Evolutionary conservation across 2,797 vertebrate species (phyloP).

Genomic region (Hybognathus amarus): DNA sequence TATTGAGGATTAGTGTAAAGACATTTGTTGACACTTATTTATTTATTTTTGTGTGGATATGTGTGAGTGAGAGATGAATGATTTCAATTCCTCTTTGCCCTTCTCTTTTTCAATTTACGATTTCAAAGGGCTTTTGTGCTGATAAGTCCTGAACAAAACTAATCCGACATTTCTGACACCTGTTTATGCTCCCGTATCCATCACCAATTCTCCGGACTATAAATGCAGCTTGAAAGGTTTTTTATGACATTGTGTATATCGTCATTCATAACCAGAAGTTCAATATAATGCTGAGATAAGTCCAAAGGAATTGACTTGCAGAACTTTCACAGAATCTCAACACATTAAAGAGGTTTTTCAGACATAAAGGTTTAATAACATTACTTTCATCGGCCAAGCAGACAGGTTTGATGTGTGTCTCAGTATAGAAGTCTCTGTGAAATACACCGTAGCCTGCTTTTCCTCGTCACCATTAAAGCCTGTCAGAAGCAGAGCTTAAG

Average conservation of each 20-base stretch:
- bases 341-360: slow-evolving; percentile 17
- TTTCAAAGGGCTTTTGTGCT: slow-evolving; percentile 23
- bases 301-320: slow-evolving; percentile 8
- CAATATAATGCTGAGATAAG: slow-evolving; percentile 6
- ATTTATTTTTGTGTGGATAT: slow-evolving; percentile 32
- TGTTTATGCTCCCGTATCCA: slow-evolving; percentile 31
- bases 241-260: slow-evolving; percentile 8
- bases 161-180: slow-evolving; percentile 56
- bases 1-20: slow-evolving; percentile 73
- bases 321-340: slow-evolving; percentile 17
- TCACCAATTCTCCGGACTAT: slow-evolving; percentile 16
- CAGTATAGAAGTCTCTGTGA: slow-evolving; percentile 25
- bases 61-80: not conserved
- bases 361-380: slow-evolving; percentile 25
- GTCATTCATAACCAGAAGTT: slow-evolving; percentile 16
- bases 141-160: slow-evolving; percentile 43
- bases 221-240: not conserved
- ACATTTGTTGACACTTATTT: slow-evolving; percentile 58
- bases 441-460: slow-evolving; percentile 24
- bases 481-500: slow-evolving; percentile 48
- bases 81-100: not conserved
- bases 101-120: slow-evolving; percentile 51
- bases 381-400: not conserved
- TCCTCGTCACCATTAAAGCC: slow-evolving; percentile 40
- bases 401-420: slow-evolving; percentile 47